Evolutionary conservation across 2,888 invertebrate genomes (phyloP).

Genomic region (Microctonus aethiopoides): DNA sequence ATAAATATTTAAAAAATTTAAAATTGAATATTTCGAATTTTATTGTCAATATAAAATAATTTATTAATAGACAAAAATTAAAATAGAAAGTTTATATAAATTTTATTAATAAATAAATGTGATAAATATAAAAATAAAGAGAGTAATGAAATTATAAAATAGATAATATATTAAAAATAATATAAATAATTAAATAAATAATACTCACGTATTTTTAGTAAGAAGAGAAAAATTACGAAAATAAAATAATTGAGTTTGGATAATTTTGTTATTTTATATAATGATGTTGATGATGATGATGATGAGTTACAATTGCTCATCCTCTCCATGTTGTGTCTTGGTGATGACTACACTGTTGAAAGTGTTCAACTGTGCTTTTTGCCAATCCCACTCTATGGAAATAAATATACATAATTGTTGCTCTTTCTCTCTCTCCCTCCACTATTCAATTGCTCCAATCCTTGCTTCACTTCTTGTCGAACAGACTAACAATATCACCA

Average conservation of each 20-base stretch:
- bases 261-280: not conserved
- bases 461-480: constrained; percentile 11
- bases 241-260: constrained; percentile 19
- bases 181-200: not conserved
- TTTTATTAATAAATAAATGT: not conserved
- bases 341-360: constrained; percentile 63
- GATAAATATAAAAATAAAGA: not conserved
- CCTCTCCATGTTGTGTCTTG: constrained; percentile 63
- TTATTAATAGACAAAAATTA: no score
- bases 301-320: constrained; percentile 47
- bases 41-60: no score
- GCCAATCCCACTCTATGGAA: constrained; percentile 50
- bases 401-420: constrained; percentile 36
- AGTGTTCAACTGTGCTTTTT: constrained; percentile 57
- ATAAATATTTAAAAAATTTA: no score
- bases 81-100: no score
- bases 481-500: not conserved
- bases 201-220: constrained; percentile 60
- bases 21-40: no score
- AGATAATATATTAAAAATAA: not conserved
- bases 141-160: not conserved
- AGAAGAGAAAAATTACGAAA: constrained; percentile 43
- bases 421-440: constrained; percentile 31
- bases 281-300: constrained; percentile 49
- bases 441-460: constrained; percentile 32